Conservation (phyloP, 92 coral and sea anemone genomes). For the Nematostella vectensis region DNA sequence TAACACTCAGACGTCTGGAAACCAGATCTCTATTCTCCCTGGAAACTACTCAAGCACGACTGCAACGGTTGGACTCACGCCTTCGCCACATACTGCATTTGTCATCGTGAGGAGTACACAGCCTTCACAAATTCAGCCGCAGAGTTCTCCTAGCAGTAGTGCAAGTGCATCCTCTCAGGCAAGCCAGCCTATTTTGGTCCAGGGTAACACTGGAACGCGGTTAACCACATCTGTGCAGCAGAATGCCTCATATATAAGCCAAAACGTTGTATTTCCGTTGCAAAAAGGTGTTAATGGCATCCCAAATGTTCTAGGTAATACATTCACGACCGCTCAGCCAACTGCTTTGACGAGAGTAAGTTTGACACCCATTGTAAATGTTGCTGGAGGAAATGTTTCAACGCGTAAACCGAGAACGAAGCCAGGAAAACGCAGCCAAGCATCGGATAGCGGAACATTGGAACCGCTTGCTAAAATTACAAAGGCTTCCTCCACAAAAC, state of each 20-base stretch:
- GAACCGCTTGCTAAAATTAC: background rate
- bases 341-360: no score
- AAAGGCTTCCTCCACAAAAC: background rate
- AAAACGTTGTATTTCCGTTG: no score
- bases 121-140: background rate
- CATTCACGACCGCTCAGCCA: background rate
- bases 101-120: constrained; percentile 29
- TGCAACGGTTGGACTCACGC: constrained; percentile 8
- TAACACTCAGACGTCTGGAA: no score
- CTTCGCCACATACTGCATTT: constrained; percentile 30
- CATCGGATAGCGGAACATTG: no score
- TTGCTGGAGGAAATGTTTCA: background rate
- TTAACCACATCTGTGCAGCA: no score
- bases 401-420: background rate
- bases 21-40: no score
- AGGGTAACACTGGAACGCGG: background rate
- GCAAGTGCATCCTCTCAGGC: background rate
- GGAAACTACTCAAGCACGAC: constrained; percentile 11
- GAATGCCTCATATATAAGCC: no score
- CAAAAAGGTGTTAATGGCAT: no score
- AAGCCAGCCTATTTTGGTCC: background rate
- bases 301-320: background rate
- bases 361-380: no score
- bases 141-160: background rate
- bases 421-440: background rate